Evolutionary conservation across 30 jellyfish, hydroid and myxozoan species (phyloP), one percentile per base, ranked within the genome.

Genomic region (Mastigias papua): DNA sequence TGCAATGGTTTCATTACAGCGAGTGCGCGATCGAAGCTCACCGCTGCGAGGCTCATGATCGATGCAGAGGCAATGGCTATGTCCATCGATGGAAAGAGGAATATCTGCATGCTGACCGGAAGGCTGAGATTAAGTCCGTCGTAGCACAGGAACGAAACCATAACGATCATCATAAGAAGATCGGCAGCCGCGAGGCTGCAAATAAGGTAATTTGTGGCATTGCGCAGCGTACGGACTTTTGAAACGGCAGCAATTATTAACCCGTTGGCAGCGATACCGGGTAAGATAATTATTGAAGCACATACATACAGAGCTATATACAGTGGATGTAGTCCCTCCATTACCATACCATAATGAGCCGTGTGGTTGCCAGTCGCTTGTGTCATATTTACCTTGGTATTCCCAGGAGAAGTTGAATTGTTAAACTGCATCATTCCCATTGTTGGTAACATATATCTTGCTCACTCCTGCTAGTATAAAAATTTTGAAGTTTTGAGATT

Each of bases 41-140:
- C 96, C 48, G 96, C 90, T 6, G 96, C 96, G 69, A 87, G 76
- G 84, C 88, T 87, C 85, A 87, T 58, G 64, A 87, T 87, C 2
- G 96, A 76, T 9, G 90, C 96, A 27, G 90, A 65, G 27, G 89
- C 96, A 25, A 87, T 89, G 17, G 63, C 76, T n/a, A 76, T 76
- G 69, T 87, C 96, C 48, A 87, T 21, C 25, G 96, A 87, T 35
- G 96, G 90, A 50, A 86, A 86, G n/a, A 87, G 84, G 71, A 64
- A 76, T 32, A 46, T 23, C 37, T 76, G 81, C 22, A 77, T 69
- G 76, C 65, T 63, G 17, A 29, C 80, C 2, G 95, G 95, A 26
- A 76, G 80, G 51, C 26, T 27, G 27, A 78, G 69, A 5, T 48
- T 33, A 66, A 77, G 51, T 1, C 73, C 86, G 27, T 75, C 90